Evolutionary conservation across 2,888 invertebrate genomes (phyloP).

Genomic region (Lissocephala sabroskyi): DNA sequence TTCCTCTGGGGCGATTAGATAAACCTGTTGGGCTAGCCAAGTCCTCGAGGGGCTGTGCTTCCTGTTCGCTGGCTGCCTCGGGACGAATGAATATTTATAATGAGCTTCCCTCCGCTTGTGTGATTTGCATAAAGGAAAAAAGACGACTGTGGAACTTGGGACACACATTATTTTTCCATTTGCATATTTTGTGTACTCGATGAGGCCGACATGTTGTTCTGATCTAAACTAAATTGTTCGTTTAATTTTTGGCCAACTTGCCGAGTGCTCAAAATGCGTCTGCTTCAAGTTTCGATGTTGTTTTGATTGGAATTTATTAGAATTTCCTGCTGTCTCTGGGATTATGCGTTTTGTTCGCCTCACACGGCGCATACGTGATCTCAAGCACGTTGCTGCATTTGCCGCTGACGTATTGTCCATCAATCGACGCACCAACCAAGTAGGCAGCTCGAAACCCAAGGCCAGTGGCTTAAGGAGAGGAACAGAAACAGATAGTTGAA

Average conservation of each 20-base stretch:
- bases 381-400: conserved; percentile 21
- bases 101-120: conserved; percentile 1
- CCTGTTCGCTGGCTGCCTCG: too few relatives aligned
- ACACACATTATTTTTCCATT: conserved; percentile 62
- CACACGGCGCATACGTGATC: conserved; percentile 54
- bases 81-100: conserved; percentile 57
- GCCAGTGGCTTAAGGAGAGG: too few relatives aligned
- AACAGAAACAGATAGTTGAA: too few relatives aligned
- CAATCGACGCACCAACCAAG: too few relatives aligned
- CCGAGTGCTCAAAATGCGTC: too few relatives aligned
- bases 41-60: too few relatives aligned
- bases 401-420: too few relatives aligned
- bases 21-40: too few relatives aligned
- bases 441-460: too few relatives aligned
- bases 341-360: conserved; percentile 15
- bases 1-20: conserved; percentile 54
- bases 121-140: background rate
- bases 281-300: background rate
- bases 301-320: conserved; percentile 29
- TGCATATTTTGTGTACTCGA: conserved; percentile 41
- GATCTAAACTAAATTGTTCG: background rate
- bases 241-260: too few relatives aligned
- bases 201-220: background rate
- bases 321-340: background rate
- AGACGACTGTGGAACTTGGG: conserved; percentile 54